A percentile compares a stretch with the other conserved stretches of the same genome.
These are phyloP conservation scores for Muschampia plurimacula DNA, from an alignment of 2,888 invertebrate genomes.

Conservation along the genomic window DNA sequence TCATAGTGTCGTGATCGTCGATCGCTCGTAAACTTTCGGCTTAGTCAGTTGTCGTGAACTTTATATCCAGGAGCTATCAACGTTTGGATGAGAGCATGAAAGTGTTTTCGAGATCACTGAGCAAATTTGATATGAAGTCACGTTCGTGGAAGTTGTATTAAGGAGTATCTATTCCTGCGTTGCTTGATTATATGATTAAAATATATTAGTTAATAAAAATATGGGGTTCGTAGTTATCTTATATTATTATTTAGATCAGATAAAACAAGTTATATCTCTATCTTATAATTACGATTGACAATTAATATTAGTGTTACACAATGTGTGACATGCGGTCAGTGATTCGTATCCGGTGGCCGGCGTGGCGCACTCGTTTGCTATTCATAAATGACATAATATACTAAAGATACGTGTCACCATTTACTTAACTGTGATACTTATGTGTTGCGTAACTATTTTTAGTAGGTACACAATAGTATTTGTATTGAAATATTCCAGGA, in stretches of 20 bases:
- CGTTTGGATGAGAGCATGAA: not conserved
- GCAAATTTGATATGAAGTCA: not conserved
- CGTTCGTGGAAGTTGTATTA: not conserved
- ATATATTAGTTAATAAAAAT: not conserved
- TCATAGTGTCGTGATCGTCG: not conserved
- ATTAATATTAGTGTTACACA: too few relatives aligned
- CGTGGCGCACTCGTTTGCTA: too few relatives aligned
- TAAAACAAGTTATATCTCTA: too few relatives aligned
- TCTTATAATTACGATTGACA: too few relatives aligned
- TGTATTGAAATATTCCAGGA: too few relatives aligned
- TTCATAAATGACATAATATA: too few relatives aligned
- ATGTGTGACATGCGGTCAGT: too few relatives aligned
- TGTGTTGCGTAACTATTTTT: too few relatives aligned
- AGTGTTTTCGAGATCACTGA: slow-evolving; percentile 7
- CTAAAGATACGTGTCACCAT: too few relatives aligned
- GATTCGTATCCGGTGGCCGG: too few relatives aligned
- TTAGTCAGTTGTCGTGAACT: slow-evolving; percentile 1
- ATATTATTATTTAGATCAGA: not conserved
- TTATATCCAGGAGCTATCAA: slow-evolving; percentile 6
- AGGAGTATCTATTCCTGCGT: not conserved
- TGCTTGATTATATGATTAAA: not conserved
- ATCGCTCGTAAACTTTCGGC: slow-evolving; percentile 7
- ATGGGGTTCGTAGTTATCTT: not conserved
- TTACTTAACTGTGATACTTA: too few relatives aligned
- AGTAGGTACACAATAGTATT: too few relatives aligned